These are phyloP conservation scores for Heterotilapia buettikoferi DNA, from an alignment of 2,113 vertebrate genomes.

Conservation along the genomic window DNA sequence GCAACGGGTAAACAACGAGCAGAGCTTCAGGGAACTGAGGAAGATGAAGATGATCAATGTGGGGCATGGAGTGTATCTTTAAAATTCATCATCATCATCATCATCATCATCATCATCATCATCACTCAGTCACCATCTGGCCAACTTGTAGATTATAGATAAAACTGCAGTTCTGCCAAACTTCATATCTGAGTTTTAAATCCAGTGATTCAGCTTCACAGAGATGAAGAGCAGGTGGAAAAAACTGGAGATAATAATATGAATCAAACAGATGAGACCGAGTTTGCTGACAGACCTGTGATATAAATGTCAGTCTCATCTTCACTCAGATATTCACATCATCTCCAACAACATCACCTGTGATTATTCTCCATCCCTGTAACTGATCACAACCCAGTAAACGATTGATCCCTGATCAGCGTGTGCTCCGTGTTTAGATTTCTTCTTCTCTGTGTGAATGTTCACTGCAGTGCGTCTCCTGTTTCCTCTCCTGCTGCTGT, in stretches of 20 bases:
- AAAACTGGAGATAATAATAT: accelerated
- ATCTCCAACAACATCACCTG: background rate
- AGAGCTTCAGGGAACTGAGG: background rate
- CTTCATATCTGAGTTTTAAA: background rate
- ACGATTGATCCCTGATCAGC: background rate
- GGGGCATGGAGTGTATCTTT: background rate
- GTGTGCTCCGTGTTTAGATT: background rate
- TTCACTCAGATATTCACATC: background rate
- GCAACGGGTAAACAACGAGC: background rate
- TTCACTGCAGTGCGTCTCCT: background rate
- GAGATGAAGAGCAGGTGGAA: background rate
- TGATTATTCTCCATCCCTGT: background rate
- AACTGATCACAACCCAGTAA: background rate
- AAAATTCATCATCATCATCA: background rate
- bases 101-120: background rate
- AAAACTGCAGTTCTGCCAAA: background rate
- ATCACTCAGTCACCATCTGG: background rate
- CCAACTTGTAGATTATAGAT: background rate
- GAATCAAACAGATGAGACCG: accelerated
- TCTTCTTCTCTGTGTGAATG: background rate
- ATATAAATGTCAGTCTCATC: background rate
- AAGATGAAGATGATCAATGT: background rate
- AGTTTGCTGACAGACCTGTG: background rate
- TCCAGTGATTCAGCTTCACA: background rate
- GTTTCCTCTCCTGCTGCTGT: background rate